phyloP scores from a whole-genome alignment of 2,113 vertebrate genomes.

The Arenaria interpres region DNA sequence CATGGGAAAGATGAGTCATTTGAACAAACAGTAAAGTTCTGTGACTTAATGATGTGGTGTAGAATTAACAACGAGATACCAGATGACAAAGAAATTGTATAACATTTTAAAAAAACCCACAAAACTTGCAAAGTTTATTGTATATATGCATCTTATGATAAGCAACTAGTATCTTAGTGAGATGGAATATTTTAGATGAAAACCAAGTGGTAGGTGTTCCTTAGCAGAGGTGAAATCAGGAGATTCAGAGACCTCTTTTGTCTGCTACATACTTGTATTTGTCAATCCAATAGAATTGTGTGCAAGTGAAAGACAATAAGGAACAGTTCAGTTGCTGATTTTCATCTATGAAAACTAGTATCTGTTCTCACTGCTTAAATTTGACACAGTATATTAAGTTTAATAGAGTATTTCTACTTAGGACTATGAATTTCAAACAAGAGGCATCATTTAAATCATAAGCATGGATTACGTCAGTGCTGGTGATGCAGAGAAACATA shows the following conservation, averaged over 20 bases:
- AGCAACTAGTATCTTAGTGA: background rate
- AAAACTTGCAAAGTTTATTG: background rate
- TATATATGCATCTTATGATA: background rate
- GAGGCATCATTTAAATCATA: background rate
- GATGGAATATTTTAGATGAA: background rate
- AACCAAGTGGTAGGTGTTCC: background rate
- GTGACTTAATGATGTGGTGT: slow-evolving; percentile 3
- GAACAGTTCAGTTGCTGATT: background rate
- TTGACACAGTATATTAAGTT: background rate
- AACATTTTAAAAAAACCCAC: background rate
- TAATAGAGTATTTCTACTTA: background rate
- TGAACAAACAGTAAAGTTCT: slow-evolving; percentile 22
- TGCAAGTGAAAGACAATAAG: background rate
- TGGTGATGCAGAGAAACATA: background rate
- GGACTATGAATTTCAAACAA: background rate
- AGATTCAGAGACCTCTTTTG: background rate
- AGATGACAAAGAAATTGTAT: background rate
- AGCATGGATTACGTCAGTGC: background rate
- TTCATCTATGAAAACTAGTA: background rate
- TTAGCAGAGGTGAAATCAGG: background rate
- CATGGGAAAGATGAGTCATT: slow-evolving; percentile 49
- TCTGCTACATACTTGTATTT: background rate
- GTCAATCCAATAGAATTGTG: background rate
- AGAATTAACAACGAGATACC: slow-evolving; percentile 13
- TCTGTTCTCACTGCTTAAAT: background rate